A percentile compares a stretch with the other conserved stretches of the same genome.
Conservation (phyloP, 2,888 invertebrate species). For the Plagodis pulveraria region DNA sequence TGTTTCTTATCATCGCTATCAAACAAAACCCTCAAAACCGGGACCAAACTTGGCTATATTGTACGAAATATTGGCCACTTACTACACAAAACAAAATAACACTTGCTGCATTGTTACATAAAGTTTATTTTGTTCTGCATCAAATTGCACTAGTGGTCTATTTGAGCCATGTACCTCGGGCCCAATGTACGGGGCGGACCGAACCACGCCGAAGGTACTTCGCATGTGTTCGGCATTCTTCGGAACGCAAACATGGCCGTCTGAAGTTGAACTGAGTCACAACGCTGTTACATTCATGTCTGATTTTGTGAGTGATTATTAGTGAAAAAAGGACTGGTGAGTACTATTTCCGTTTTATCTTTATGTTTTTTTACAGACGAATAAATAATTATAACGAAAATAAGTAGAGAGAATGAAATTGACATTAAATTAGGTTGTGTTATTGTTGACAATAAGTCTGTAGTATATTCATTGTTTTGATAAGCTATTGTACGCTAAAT, state of each 20-base stretch:
- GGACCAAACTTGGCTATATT: neutral
- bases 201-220: slow-evolving; percentile 12
- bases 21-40: slow-evolving; percentile 39
- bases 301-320: slow-evolving; percentile 45
- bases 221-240: slow-evolving; percentile 67
- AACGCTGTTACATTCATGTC: slow-evolving; percentile 37
- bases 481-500: no score
- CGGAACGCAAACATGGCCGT: slow-evolving; percentile 59
- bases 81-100: no score
- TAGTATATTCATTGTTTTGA: slow-evolving; percentile 37
- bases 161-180: no score
- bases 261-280: slow-evolving; percentile 76
- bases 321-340: slow-evolving; percentile 51
- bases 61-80: no score
- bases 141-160: no score
- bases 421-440: slow-evolving; percentile 23
- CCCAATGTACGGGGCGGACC: slow-evolving; percentile 6
- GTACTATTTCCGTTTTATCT: slow-evolving; percentile 36
- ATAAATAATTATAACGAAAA: no score
- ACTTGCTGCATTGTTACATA: no score
- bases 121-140: no score
- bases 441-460: slow-evolving; percentile 49
- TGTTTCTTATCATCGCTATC: slow-evolving; percentile 31
- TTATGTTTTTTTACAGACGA: neutral
- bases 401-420: neutral